Evolutionary conservation across 2,888 invertebrate species (phyloP).

Genomic region (Aphodius sticticus): DNA sequence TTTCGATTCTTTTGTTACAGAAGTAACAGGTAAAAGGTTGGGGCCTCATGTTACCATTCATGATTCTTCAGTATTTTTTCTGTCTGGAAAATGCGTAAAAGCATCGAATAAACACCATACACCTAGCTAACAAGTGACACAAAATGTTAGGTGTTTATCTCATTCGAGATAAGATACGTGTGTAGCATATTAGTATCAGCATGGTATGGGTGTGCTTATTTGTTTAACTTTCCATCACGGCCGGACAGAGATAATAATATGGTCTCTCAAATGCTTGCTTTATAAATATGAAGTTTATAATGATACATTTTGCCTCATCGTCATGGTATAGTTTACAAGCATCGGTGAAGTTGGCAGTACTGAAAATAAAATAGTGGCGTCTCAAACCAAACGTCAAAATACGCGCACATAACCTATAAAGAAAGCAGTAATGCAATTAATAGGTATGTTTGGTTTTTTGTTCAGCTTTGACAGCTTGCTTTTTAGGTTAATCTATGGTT

Average conservation of each 20-base stretch:
- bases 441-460: too few species aligned
- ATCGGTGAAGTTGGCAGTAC: too few species aligned
- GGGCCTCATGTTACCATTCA: constrained; percentile 30
- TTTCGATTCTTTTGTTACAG: constrained; percentile 71
- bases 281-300: too few species aligned
- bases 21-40: constrained; percentile 67
- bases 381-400: too few species aligned
- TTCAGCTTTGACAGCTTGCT: too few species aligned
- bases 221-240: background rate
- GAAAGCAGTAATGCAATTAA: too few species aligned
- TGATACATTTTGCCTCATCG: too few species aligned
- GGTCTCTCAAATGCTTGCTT: background rate
- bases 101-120: background rate
- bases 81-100: background rate
- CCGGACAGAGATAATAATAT: background rate
- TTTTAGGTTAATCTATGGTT: too few species aligned
- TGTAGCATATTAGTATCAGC: background rate
- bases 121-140: background rate
- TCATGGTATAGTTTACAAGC: too few species aligned
- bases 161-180: background rate
- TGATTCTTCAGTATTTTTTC: constrained; percentile 20
- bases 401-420: too few species aligned
- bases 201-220: background rate
- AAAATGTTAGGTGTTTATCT: background rate
- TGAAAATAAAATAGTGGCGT: too few species aligned